A percentile compares a stretch with the other conserved stretches of the same genome.
phyloP scores from a whole-genome alignment of 2,888 invertebrate genomes.

The Diplazon laetatorius region DNA sequence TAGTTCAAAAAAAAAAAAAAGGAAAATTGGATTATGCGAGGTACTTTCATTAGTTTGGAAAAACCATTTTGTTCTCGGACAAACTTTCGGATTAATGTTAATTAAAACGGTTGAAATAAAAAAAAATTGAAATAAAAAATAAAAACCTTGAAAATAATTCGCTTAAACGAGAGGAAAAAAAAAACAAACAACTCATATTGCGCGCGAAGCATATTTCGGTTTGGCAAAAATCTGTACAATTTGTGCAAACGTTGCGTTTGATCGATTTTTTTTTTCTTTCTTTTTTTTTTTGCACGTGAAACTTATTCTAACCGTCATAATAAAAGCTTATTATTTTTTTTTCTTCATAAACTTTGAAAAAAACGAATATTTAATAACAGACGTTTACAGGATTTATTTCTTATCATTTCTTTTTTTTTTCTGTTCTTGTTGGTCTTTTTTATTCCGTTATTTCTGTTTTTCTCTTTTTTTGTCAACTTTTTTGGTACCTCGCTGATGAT shows the following conservation, averaged over 20 bases:
- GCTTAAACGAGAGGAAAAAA: conserved; percentile 34
- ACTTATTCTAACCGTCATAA: conserved; percentile 59
- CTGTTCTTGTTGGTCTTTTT: conserved; percentile 44
- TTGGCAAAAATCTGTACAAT: conserved; percentile 53
- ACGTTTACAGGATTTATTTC: conserved; percentile 61
- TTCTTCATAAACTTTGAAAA: conserved; percentile 63
- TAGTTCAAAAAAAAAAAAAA: no score
- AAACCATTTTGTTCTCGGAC: not conserved
- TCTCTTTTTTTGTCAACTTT: conserved; percentile 50
- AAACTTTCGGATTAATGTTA: conserved; percentile 37
- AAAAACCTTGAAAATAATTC: conserved; percentile 31
- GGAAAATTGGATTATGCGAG: conserved; percentile 50
- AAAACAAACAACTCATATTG: conserved; percentile 25
- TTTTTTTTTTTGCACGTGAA: conserved; percentile 53
- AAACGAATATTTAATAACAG: conserved; percentile 65
- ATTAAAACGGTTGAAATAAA: conserved; percentile 7
- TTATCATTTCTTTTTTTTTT: conserved; percentile 49
- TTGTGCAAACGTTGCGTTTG: conserved; percentile 40
- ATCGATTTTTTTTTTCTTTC: no score
- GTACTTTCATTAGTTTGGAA: conserved; percentile 44
- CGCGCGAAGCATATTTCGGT: conserved; percentile 40
- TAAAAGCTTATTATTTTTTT: conserved; percentile 65
- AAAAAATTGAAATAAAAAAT: conserved; percentile 35
- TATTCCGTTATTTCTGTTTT: conserved; percentile 44
- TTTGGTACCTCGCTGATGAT: conserved; percentile 66